phyloP scores from a whole-genome alignment of 1,140 invertebrate species.

The Calliopsis andreniformis region DNA sequence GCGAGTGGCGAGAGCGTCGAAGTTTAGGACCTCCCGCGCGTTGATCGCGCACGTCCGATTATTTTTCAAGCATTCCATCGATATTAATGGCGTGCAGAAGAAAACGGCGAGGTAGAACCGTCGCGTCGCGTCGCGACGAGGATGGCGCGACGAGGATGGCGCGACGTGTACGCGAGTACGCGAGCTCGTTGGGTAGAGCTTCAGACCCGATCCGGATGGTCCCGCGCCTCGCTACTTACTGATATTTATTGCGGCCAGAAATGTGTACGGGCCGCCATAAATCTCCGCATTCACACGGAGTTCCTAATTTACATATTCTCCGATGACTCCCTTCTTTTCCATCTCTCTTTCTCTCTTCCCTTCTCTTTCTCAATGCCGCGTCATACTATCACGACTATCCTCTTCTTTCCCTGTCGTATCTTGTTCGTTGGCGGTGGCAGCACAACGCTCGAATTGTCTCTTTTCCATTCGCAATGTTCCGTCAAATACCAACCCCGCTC shows the following conservation, averaged over 20 bases:
- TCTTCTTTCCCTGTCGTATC: too few relatives aligned
- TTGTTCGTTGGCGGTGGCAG: too few relatives aligned
- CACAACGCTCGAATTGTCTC: conserved; percentile 21
- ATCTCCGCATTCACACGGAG: conserved; percentile 81
- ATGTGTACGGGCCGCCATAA: conserved; percentile 79
- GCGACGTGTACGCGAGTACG: neutral
- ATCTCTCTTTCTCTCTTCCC: conserved; percentile 34
- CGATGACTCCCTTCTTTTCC: conserved; percentile 45
- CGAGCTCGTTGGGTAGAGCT: conserved; percentile 26
- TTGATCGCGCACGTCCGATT: conserved; percentile 11
- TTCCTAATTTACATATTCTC: conserved; percentile 81
- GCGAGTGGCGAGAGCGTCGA: neutral
- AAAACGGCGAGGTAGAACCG: neutral
- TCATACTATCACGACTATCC: too few relatives aligned
- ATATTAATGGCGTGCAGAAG: conserved; percentile 15
- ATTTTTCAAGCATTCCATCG: conserved; percentile 15
- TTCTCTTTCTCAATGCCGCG: conserved; percentile 35
- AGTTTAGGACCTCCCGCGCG: conserved; percentile 11
- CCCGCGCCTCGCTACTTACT: conserved; percentile 78
- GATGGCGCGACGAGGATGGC: too few relatives aligned
- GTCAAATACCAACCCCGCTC: neutral
- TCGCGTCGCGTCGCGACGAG: neutral
- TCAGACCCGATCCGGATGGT: conserved; percentile 53
- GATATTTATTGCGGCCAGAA: conserved; percentile 81
- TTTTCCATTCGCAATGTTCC: neutral